Base-by-base conservation (phyloP, 1,140 invertebrate species). In the Drosophila persimilis region DNA sequence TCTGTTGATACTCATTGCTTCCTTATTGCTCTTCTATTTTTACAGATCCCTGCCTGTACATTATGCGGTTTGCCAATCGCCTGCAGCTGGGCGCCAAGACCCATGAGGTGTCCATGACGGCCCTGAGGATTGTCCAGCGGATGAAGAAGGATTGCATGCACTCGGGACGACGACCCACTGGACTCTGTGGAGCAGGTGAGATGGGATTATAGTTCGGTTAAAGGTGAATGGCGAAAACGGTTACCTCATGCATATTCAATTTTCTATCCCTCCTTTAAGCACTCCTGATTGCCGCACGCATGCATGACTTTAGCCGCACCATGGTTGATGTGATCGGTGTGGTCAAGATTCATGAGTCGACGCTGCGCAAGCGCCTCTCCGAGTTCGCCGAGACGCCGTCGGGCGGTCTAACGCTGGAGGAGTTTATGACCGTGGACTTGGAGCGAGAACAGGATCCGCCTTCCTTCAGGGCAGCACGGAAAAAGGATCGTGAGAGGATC, bases 121-220 rank as follows among this genome's bases (percentile, higher is more conserved):
- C 98, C 0, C 92, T 98, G 39, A 93, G 98, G 62, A 93, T 99
- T 44, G 97, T 99, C 6, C 96, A 98, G 91, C 93, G 99, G 85
- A 99, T 99, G 99, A 99, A 99, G 92, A 94, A 96, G 81, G 99
- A 99, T 92, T 99, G 97, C 92, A 97, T 99, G 91, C 97, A 99
- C 89, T 98, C 96, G 3, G 99, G 99, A 20, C 93, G 99, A 58
- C 93, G 98, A 85, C 98, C 99, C 11, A 99, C 98, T 1, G 99
- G 98, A 29, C 93, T 99, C 29, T 99, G 98, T 93, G 98, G 98
- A 13, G 98, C 98, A 91, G 97, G 97, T 97, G 92, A 92, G 89
- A 88, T 20, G 6, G 7, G 2, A 13, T 15, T 4, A 7, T 29
- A 24, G 13, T 8, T 17, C 15, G 45, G 17, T 50, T 31, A 6